Conservation (phyloP, 2,888 invertebrate species). For the Ochropacha duplaris region DNA sequence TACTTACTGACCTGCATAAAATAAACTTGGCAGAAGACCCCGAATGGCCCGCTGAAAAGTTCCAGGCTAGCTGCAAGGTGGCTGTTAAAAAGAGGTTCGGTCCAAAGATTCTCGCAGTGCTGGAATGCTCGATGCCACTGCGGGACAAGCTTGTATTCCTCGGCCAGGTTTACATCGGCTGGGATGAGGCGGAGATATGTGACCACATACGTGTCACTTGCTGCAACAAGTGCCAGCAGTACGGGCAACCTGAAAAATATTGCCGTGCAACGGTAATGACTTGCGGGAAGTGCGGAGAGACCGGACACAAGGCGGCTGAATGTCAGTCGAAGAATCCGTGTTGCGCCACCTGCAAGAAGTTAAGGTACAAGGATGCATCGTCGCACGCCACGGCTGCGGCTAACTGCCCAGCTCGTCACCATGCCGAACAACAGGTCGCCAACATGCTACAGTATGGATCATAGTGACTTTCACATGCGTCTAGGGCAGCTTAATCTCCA, state of each 20-base stretch:
- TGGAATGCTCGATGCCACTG: constrained; percentile 13
- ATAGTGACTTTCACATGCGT: accelerated
- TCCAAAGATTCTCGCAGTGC: not conserved
- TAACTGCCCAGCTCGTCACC: constrained; percentile 17
- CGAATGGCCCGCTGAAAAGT: not conserved
- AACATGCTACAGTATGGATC: constrained; percentile 13
- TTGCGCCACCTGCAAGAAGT: constrained; percentile 32
- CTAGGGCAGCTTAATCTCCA: constrained; percentile 30
- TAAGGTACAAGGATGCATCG: constrained; percentile 10
- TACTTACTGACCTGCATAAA: constrained; percentile 1
- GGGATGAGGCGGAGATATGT: constrained; percentile 12
- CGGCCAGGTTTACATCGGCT: constrained; percentile 15
- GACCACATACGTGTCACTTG: constrained; percentile 20
- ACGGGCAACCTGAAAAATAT: constrained; percentile 37
- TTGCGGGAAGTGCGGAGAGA: constrained; percentile 28
- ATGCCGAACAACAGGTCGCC: constrained; percentile 17
- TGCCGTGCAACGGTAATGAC: constrained; percentile 15
- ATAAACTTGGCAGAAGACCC: constrained; percentile 10
- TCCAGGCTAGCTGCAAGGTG: not conserved
- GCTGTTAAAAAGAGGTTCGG: constrained; percentile 3
- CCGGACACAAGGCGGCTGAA: constrained; percentile 12
- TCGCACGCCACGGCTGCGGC: constrained; percentile 18
- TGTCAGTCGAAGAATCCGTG: constrained; percentile 7
- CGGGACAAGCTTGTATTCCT: constrained; percentile 1
- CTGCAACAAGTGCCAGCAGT: constrained; percentile 37